phyloP scores from a whole-genome alignment of 2,113 vertebrate species.

The Hymenochirus boettgeri region DNA sequence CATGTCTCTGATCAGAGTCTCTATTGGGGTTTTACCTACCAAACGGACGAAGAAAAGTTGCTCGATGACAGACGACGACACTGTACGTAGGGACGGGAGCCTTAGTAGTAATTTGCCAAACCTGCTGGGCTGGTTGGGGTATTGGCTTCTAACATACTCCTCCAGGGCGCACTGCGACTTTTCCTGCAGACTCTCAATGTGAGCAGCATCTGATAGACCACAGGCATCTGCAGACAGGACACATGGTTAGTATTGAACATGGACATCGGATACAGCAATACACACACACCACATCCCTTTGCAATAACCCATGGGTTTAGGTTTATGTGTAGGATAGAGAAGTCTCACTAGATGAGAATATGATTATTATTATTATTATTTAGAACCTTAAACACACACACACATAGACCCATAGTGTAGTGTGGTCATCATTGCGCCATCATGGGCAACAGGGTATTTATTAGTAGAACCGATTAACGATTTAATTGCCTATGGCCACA shows the following conservation, averaged over 20 bases:
- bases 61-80: conserved; percentile 96
- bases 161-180: conserved; percentile 97
- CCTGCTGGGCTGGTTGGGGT: conserved; percentile 96
- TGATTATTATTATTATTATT: no score
- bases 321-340: no score
- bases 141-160: conserved; percentile 95
- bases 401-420: no score
- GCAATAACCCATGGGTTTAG: no score
- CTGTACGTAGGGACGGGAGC: conserved; percentile 89
- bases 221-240: conserved; percentile 78
- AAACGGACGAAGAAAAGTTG: conserved; percentile 99
- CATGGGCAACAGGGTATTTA: no score
- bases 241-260: conserved; percentile 35
- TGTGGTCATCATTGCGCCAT: no score
- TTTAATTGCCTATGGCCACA: no score
- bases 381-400: no score
- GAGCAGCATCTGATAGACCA: conserved; percentile 94
- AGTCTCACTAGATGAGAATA: no score
- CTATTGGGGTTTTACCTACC: conserved; percentile 99
- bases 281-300: no score
- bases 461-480: no score
- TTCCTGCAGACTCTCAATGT: conserved; percentile 96
- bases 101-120: conserved; percentile 95
- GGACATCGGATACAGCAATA: no score
- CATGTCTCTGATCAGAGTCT: conserved; percentile 99